A percentile compares a stretch with the other conserved stretches of the same genome.
Conservation (phyloP, 2,888 invertebrate species). For the Drosophila quinaria region DNA sequence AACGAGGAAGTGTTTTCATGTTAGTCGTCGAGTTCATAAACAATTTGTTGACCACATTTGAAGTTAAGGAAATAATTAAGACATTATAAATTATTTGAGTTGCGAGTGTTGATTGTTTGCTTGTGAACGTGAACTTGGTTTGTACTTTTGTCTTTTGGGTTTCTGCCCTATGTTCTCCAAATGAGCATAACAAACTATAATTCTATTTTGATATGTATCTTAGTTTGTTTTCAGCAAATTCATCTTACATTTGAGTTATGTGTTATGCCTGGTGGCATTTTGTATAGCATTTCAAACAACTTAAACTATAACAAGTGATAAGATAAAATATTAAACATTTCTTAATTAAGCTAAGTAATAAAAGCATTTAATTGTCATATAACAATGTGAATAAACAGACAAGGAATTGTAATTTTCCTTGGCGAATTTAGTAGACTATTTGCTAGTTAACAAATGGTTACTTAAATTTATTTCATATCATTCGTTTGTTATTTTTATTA, state of each 20-base stretch:
- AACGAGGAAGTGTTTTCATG: constrained; percentile 72
- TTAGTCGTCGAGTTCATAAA: constrained; percentile 73
- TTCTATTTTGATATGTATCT: constrained; percentile 63
- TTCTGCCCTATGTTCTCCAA: constrained; percentile 37
- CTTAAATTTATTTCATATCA: background rate
- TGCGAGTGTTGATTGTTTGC: constrained; percentile 64
- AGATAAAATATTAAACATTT: background rate
- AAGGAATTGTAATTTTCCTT: too few relatives aligned
- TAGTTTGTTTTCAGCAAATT: constrained; percentile 50
- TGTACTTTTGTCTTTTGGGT: background rate
- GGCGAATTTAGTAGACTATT: background rate
- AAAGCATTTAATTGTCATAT: background rate
- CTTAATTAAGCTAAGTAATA: background rate
- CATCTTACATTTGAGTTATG: constrained; percentile 63
- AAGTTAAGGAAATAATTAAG: constrained; percentile 72
- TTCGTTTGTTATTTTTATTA: background rate
- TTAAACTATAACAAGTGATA: background rate
- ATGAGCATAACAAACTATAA: constrained; percentile 75
- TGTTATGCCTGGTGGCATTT: constrained; percentile 29
- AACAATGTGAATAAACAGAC: too few relatives aligned
- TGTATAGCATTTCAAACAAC: constrained; percentile 26
- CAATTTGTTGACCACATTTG: constrained; percentile 71
- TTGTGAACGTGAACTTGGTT: background rate
- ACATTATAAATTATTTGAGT: constrained; percentile 78
- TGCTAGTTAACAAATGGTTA: background rate